Conservation (phyloP, 92 coral and sea anemone genomes). For the Parazoanthus atlanticus region DNA sequence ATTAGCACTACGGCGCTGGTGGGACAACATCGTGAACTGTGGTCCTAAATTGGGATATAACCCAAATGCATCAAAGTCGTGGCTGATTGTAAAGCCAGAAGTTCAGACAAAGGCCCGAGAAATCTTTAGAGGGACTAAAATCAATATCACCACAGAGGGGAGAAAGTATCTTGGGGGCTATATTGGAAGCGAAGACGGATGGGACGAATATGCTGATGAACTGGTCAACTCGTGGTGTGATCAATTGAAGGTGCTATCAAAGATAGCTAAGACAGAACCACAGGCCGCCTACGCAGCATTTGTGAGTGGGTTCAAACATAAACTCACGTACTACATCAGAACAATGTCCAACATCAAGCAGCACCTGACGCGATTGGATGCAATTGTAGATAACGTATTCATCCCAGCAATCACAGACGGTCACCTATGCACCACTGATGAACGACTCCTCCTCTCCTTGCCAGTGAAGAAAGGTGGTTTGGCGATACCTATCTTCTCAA, state of each 20-base stretch:
- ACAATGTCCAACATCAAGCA: constrained; percentile 4
- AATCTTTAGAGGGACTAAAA: constrained; percentile 20
- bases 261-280: too few species aligned
- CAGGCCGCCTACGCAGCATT: too few species aligned
- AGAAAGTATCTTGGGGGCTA: constrained; percentile 52
- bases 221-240: constrained; percentile 46
- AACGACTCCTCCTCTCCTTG: too few species aligned
- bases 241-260: constrained; percentile 48
- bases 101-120: constrained; percentile 27
- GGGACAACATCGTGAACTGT: constrained; percentile 45
- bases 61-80: constrained; percentile 39
- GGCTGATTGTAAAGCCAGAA: constrained; percentile 49
- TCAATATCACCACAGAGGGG: constrained; percentile 52
- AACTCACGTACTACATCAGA: constrained; percentile 25
- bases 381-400: not conserved
- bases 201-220: too few species aligned
- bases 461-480: too few species aligned
- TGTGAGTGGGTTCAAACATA: too few species aligned
- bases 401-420: constrained; percentile 54
- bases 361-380: not conserved
- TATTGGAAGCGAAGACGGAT: constrained; percentile 52
- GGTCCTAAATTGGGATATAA: constrained; percentile 53
- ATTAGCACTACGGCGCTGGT: constrained; percentile 31
- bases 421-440: constrained; percentile 55
- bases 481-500: constrained; percentile 59